A percentile compares a stretch with the other conserved stretches of the same genome.
phyloP scores from a whole-genome alignment of 2,797 vertebrate genomes.

The Glossophaga mutica region DNA sequence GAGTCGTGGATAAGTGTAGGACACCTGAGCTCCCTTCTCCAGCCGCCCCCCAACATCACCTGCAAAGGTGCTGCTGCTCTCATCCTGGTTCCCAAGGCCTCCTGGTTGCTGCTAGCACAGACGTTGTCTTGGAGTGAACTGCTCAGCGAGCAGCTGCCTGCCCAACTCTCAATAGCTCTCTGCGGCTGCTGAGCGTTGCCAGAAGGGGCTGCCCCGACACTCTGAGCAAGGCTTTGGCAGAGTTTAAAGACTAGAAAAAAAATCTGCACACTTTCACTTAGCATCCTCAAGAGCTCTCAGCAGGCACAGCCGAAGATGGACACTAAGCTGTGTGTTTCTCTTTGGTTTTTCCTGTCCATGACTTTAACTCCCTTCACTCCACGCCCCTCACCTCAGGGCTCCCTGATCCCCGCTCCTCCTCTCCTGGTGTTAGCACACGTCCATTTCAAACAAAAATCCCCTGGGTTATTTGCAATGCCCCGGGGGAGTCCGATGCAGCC shows the following conservation, averaged over 20 bases:
- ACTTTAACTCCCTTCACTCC: slow-evolving; percentile 31
- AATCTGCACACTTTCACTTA: slow-evolving; percentile 77
- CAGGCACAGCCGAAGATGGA: slow-evolving; percentile 51
- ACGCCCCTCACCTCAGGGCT: slow-evolving; percentile 15
- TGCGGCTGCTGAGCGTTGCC: slow-evolving; percentile 74
- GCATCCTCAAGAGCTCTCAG: slow-evolving; percentile 70
- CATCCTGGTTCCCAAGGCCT: slow-evolving; percentile 77
- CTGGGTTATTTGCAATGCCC: slow-evolving; percentile 22
- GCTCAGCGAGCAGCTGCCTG: slow-evolving; percentile 65
- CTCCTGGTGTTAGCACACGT: slow-evolving; percentile 39
- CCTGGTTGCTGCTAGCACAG: slow-evolving; percentile 54
- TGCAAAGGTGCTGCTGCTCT: slow-evolving; percentile 78
- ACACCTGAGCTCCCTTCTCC: background rate
- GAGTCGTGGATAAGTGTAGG: background rate
- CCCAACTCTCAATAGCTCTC: slow-evolving; percentile 35
- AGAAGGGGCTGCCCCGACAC: slow-evolving; percentile 82
- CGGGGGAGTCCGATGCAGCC: slow-evolving; percentile 21
- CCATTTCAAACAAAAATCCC: slow-evolving; percentile 50
- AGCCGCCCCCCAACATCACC: slow-evolving; percentile 76
- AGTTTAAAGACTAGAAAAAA: slow-evolving; percentile 58
- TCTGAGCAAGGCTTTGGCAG: slow-evolving; percentile 78
- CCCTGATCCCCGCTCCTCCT: slow-evolving; percentile 2
- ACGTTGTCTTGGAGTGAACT: slow-evolving; percentile 54
- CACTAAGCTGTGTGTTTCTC: background rate
- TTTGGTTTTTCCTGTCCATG: background rate